Base-by-base conservation (phyloP, 2,888 invertebrate species). In the Thera obeliscata region DNA sequence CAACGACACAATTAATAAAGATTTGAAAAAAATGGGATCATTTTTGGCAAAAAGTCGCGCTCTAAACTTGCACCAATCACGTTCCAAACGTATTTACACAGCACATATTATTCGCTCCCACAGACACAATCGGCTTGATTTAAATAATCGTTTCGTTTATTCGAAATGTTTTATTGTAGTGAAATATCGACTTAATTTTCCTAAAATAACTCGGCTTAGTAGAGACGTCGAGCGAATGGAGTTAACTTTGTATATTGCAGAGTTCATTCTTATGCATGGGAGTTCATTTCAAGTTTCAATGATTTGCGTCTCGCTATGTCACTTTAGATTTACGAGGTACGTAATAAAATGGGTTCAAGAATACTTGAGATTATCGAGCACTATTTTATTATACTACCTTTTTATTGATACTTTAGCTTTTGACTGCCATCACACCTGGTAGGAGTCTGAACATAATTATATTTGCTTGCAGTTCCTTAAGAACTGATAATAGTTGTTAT, bases 101-200 rank as follows among this genome's bases (percentile, higher is more conserved):
- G 82, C 80, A 78, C 82, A 81, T 83, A 87, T 84, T 85, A 87
- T 85, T 82, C 83, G 68, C 58, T 64, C 76, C 77, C 80, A 83
- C 81, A 87, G 84, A 83, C 81, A 80, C 80, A 86, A 84, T 82
- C 78, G 79, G 77, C 77, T 75, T 78, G 79, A 86, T 86, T 86
- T 85, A 83, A 85, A 87, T 85, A 86, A 84, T 85, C 85, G 81
- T 80, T 73, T 74, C 85, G 81, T 81, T 73, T 74, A 75, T 67
- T 73, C 74, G 64, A 80, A 78, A 81, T 77, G 75, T 76, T 78
- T 77, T 78, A 75, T 72, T 69, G 69, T 60, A 35, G 60, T 70
- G 73, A 76, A 74, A 73, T 73, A 76, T 74, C 71, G 73, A 70
- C 76, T 76, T 77, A 80, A 81, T 80, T 76, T 66, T 57, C 55